phyloP scores from a whole-genome alignment of 1,140 invertebrate species.

The Drosophila yakuba region DNA sequence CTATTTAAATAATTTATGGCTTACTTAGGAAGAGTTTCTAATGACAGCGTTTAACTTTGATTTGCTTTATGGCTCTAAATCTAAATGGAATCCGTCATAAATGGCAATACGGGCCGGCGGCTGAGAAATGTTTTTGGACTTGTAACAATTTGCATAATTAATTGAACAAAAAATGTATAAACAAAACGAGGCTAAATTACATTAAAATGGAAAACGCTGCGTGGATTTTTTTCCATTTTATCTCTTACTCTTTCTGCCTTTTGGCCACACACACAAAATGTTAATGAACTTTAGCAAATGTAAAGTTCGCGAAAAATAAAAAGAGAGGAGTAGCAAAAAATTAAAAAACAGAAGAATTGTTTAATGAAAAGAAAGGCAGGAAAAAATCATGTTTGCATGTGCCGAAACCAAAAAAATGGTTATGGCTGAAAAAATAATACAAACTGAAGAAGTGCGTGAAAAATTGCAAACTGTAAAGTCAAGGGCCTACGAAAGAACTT shows the following conservation, averaged over 20 bases:
- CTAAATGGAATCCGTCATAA: constrained; percentile 41
- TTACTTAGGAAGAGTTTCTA: constrained; percentile 43
- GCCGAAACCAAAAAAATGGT: constrained; percentile 40
- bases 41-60: constrained; percentile 16
- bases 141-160: constrained; percentile 69
- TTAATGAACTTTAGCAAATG: constrained; percentile 76
- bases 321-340: constrained; percentile 31
- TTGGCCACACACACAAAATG: constrained; percentile 53
- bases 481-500: constrained; percentile 49
- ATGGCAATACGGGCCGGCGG: neutral
- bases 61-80: constrained; percentile 21
- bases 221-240: constrained; percentile 32
- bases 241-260: constrained; percentile 12
- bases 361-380: constrained; percentile 59
- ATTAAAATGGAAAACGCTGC: constrained; percentile 61
- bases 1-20: constrained; percentile 48
- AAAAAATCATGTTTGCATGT: constrained; percentile 67
- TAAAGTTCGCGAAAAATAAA: constrained; percentile 51
- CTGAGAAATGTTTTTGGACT: constrained; percentile 18
- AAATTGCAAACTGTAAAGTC: constrained; percentile 60
- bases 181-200: constrained; percentile 52
- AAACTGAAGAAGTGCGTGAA: constrained; percentile 51
- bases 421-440: constrained; percentile 32
- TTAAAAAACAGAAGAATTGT: constrained; percentile 41
- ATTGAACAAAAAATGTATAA: constrained; percentile 38